Conservation (phyloP, 2,888 invertebrate species). For the Drepanosiphum platanoidis region DNA sequence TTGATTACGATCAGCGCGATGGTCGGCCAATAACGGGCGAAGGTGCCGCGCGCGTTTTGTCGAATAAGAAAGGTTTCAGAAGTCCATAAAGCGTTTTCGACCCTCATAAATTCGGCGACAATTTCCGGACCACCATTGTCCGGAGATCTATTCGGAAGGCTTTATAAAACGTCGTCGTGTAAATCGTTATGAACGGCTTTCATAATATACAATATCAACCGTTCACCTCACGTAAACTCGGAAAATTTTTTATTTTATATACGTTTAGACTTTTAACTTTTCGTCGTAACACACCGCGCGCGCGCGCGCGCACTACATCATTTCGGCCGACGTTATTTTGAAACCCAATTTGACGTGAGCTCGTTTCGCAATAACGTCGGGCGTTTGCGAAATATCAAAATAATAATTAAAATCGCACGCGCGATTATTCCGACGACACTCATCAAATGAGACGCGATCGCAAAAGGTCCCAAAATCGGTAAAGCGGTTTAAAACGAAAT, state of each 20-base stretch:
- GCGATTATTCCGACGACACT: no score
- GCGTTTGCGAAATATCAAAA: no score
- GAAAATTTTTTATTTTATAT: not conserved
- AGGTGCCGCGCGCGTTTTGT: constrained; percentile 16
- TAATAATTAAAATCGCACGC: no score
- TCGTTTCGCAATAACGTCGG: no score
- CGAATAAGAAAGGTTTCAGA: constrained; percentile 9
- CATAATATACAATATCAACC: constrained; percentile 24
- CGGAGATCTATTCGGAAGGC: constrained; percentile 10
- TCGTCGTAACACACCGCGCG: not conserved
- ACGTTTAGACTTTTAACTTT: not conserved
- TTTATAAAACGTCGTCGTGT: constrained; percentile 9
- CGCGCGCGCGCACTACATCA: not conserved
- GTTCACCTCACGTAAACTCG: constrained; percentile 15
- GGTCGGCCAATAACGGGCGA: not conserved
- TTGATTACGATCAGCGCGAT: not conserved
- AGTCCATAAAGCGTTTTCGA: constrained; percentile 16
- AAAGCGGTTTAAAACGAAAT: no score
- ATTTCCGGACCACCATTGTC: constrained; percentile 6
- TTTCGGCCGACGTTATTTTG: not conserved
- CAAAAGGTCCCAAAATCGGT: no score
- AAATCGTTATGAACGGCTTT: constrained; percentile 17
- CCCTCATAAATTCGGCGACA: constrained; percentile 13
- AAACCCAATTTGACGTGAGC: not conserved
- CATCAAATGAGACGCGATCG: no score